Evolutionary conservation across 2,888 invertebrate genomes (phyloP).

Genomic region (Melolontha melolontha): DNA sequence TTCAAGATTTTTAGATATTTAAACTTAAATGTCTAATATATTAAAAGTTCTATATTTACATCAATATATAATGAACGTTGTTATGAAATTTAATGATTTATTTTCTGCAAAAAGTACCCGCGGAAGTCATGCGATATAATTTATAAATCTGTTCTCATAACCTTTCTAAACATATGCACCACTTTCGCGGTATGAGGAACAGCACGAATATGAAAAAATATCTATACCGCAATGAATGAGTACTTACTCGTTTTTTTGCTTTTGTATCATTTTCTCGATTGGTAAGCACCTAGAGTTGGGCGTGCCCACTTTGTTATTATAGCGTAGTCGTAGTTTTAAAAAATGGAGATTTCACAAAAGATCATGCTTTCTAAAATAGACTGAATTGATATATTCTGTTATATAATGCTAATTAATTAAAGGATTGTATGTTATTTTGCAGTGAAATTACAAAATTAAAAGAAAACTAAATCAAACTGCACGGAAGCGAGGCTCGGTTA

Average conservation of each 20-base stretch:
- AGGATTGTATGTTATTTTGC: too few species aligned
- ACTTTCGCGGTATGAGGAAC: constrained; percentile 24
- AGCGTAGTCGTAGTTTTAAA: constrained; percentile 4
- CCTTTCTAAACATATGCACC: not conserved
- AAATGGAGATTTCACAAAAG: constrained; percentile 30
- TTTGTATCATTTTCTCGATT: not conserved
- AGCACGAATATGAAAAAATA: constrained; percentile 1
- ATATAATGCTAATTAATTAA: too few species aligned
- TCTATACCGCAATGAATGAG: not conserved
- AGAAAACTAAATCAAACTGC: too few species aligned
- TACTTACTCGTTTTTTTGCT: constrained; percentile 4
- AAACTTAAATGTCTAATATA: too few species aligned
- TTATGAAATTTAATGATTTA: too few species aligned
- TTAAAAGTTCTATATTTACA: too few species aligned
- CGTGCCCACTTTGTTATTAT: not conserved
- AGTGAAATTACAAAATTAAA: too few species aligned
- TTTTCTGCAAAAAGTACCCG: not conserved
- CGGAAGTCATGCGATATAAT: constrained; percentile 2
- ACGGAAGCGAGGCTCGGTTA: too few species aligned
- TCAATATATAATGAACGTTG: too few species aligned
- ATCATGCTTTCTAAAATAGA: constrained; percentile 24
- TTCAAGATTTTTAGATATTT: too few species aligned
- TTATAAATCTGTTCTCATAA: not conserved
- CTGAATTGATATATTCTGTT: not conserved
- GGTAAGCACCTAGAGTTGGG: not conserved